A percentile compares a stretch with the other conserved stretches of the same genome.
These are phyloP conservation scores for Neomorphus geoffroyi DNA, from an alignment of 2,797 vertebrate species.

Conservation along the genomic window DNA sequence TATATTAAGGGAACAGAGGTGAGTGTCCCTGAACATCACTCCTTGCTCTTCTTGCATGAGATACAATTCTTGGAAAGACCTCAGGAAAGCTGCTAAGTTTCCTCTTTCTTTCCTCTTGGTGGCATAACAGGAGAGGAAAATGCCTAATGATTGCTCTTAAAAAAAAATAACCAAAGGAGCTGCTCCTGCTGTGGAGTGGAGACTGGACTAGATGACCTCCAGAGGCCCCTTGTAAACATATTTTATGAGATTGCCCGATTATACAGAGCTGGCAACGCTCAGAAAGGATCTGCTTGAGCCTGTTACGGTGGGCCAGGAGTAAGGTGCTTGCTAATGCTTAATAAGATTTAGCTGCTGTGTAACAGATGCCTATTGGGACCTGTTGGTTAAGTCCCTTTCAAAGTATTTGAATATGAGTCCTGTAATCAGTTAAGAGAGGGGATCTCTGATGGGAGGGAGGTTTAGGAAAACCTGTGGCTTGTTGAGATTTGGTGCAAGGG, in stretches of 20 bases:
- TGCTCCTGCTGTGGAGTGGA: neutral
- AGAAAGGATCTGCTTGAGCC: neutral
- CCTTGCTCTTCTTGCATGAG: neutral
- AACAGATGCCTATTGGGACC: neutral
- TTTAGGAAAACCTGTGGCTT: neutral
- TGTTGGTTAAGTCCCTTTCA: neutral
- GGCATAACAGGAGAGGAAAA: neutral
- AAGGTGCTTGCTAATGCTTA: neutral
- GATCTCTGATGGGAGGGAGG: neutral
- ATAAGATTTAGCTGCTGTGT: neutral
- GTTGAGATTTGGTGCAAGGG: neutral
- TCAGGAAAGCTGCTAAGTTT: neutral
- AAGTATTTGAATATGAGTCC: neutral
- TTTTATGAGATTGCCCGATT: neutral
- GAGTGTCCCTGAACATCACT: neutral
- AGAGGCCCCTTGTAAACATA: slow-evolving; percentile 3
- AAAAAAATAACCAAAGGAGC: neutral
- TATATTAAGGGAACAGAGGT: neutral
- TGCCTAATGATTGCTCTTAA: neutral
- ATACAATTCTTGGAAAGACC: neutral
- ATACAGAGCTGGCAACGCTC: neutral
- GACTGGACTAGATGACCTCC: neutral
- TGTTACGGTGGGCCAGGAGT: neutral
- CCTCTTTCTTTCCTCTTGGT: neutral
- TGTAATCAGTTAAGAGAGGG: neutral